Evolutionary conservation across 2,888 invertebrate genomes (phyloP), one percentile per base, ranked within the genome.

Genomic region (Neoitamus cyanurus): DNA sequence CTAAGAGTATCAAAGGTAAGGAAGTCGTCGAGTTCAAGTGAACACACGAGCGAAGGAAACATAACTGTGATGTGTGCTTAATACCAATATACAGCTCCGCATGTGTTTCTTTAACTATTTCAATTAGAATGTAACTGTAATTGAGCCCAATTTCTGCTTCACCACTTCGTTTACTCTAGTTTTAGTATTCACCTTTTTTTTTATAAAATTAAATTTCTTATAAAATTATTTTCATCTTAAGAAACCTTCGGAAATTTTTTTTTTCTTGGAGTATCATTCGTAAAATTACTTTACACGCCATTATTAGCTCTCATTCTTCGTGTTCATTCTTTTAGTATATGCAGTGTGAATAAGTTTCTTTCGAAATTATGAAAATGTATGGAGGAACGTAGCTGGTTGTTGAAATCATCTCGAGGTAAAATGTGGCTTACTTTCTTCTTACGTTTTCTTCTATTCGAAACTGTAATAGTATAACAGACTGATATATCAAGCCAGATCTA

Each of bases 231-330:
- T 73, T 83, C 37, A 30, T 83, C 31, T 73, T 72, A 72, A 58
- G 72, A 83, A 83, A 83, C 70, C 75, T 83, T 83, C 28, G 48
- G 48, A 46, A 20, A 48, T 82, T 85, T 85, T 85, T 42, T 73
- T 83, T 68, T 73, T 80, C 69, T 85, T 46, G 31, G 78, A 48
- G 78, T 48, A 68, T 58, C 68, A 58, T 80, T 31, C 58, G 31
- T 58, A 78, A 68, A 78, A 37, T 37, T 69, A 84, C 78, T 83
- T 78, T 77, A 68, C 36, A 78, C 72, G 42, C 70, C 84, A 68
- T 77, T 80, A 80, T 86, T 73, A 11, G 73, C 31, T n/a, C n/a
- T n/a, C 34, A 11, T 73, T 36, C 20, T 20, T 36, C 6, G 20
- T 73, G 34, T 73, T 15, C 20, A 73, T 31, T 30, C 13, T 28